A percentile compares a stretch with the other conserved stretches of the same genome.
Evolutionary conservation across 2,113 vertebrate species (phyloP).

Genomic region (Chloebia gouldiae): DNA sequence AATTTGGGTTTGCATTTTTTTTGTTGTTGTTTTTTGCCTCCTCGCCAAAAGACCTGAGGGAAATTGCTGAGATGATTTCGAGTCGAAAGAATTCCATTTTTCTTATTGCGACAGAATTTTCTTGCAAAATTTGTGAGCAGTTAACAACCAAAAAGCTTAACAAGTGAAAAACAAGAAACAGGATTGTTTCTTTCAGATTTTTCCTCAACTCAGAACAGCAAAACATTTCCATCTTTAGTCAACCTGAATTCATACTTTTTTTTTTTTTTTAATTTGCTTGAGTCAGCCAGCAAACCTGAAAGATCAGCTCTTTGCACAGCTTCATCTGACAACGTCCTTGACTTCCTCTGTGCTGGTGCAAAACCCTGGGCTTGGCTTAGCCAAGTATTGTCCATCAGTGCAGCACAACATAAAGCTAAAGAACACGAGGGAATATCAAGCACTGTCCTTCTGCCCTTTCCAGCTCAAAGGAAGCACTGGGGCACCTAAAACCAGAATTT

Average conservation of each 20-base stretch:
- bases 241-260: background rate
- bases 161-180: background rate
- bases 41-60: background rate
- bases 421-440: background rate
- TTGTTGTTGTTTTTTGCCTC: background rate
- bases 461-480: background rate
- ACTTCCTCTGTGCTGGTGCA: background rate
- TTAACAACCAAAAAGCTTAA: background rate
- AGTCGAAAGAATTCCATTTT: background rate
- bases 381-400: background rate
- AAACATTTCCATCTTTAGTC: constrained; percentile 19
- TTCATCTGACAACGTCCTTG: background rate
- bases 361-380: background rate
- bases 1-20: background rate
- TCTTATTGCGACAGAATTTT: constrained; percentile 13
- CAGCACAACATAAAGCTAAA: background rate
- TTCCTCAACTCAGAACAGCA: background rate
- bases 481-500: constrained; percentile 20
- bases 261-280: background rate
- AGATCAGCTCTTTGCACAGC: background rate
- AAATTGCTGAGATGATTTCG: constrained; percentile 26
- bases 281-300: background rate
- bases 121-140: background rate
- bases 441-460: background rate
- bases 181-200: background rate